A percentile compares a stretch with the other conserved stretches of the same genome.
Conservation (phyloP, 2,797 vertebrate species). For the Meriones psammophilus region DNA sequence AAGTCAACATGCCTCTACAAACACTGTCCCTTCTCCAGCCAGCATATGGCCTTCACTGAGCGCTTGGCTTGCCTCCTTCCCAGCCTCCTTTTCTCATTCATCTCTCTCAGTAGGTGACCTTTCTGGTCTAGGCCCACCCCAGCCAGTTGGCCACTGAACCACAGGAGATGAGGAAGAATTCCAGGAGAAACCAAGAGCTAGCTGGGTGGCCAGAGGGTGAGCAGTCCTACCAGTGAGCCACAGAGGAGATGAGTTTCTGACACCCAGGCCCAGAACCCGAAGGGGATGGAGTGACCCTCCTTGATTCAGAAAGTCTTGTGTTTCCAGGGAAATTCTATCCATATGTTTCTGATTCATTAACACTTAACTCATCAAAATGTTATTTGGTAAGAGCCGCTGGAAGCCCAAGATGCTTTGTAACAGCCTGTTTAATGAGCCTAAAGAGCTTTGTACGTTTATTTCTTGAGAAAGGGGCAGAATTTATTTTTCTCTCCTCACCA, state of each 20-base stretch:
- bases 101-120: constrained; percentile 66
- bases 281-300: constrained; percentile 9
- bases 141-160: constrained; percentile 78
- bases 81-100: constrained; percentile 21
- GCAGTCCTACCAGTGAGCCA: constrained; percentile 11
- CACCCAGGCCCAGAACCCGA: constrained; percentile 1
- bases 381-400: constrained; percentile 74
- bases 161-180: constrained; percentile 70
- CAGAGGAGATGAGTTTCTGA: constrained; percentile 39
- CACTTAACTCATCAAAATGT: constrained; percentile 83
- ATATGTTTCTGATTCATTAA: constrained; percentile 85
- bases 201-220: constrained; percentile 74
- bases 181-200: constrained; percentile 48
- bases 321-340: constrained; percentile 80
- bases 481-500: constrained; percentile 57
- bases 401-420: constrained; percentile 70
- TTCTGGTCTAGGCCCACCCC: constrained; percentile 56
- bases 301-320: constrained; percentile 68
- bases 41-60: background rate
- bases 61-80: background rate
- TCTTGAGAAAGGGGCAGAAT: constrained; percentile 30
- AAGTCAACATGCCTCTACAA: background rate
- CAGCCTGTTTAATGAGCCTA: constrained; percentile 71
- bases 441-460: constrained; percentile 50
- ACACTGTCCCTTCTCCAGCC: background rate